Evolutionary conservation across 1,140 invertebrate genomes (phyloP), one percentile per base, ranked within the genome.

Genomic region (Heliconius melpomene): DNA sequence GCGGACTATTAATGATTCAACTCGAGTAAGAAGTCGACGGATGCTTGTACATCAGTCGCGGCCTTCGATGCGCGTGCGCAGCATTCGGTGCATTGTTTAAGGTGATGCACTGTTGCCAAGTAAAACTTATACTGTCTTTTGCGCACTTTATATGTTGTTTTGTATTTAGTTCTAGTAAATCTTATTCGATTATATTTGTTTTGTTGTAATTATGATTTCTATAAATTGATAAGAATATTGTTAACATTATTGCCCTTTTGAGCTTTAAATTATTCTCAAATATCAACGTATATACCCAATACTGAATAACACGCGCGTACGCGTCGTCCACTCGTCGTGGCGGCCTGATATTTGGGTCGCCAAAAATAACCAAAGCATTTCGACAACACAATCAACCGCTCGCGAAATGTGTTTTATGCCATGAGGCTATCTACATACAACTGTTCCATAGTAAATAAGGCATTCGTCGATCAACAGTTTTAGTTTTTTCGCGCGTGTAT

Each of bases 271-370:
- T 20, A n/a, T 72, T 72, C 7, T 38, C 1, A 72, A 38, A 72
- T 38, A 72, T 36, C 23, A 36, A 72, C 32, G 23, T 20, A 72
- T 72, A 20, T 72, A 38, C 60, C 74, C 57, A 40, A 80, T 50
- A 77, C 54, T n/a, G 46, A 29, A 26, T 36, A 36, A 78, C 57
- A 71, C 86, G 77, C 72, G 74, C 84, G 83, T 85, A 29, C 26
- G 86, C 87, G 87, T 82, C 40, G 70, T 66, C 60, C 11, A 60
- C 38, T 38, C 75, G 75, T 71, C 36, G 75, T 77, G 40, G 77
- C 88, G 87, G 85, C 85, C 85, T 88, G 87, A 93, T 92, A 94
- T 94, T 94, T 93, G 93, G 93, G 93, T 93, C 93, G 91, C 87
- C 87, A 77, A 79, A 94, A 94, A 94, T 93, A 93, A 85, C 90